Conservation (phyloP, 2,797 vertebrate genomes). For the Gymnopithys bicolor region DNA sequence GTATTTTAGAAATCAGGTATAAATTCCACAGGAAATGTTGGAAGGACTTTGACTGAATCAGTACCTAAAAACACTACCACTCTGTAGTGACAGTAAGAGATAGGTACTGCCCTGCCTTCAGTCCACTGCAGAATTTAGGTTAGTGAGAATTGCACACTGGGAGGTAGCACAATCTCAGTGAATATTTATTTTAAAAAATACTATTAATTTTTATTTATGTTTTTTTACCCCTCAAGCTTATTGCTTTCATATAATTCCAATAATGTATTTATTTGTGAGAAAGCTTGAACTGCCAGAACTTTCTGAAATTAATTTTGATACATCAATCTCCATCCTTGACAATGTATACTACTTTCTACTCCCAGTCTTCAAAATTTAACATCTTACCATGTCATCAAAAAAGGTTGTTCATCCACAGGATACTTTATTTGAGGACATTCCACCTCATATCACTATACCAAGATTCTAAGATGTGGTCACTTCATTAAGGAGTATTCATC, state of each 20-base stretch:
- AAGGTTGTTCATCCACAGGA: no score
- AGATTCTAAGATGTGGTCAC: background rate
- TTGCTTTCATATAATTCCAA: background rate
- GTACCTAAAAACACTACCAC: background rate
- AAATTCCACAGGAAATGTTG: background rate
- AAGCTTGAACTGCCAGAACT: background rate
- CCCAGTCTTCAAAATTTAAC: background rate
- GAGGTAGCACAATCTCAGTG: background rate
- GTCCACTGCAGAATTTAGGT: background rate
- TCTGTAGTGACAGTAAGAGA: background rate
- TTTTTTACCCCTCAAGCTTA: background rate
- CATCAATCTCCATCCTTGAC: background rate
- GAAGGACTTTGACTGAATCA: background rate
- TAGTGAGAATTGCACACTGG: background rate
- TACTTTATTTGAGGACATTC: background rate
- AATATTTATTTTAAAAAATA: background rate
- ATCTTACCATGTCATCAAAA: background rate
- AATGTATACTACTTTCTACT: background rate
- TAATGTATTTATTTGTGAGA: background rate
- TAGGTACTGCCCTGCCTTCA: background rate
- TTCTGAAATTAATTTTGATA: background rate
- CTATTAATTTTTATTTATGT: background rate
- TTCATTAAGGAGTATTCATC: background rate
- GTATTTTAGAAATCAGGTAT: conserved; percentile 13
- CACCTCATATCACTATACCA: background rate